Percentiles rank a stretch among this genome's conserved stretches.
phyloP scores from a whole-genome alignment of 2,797 vertebrate genomes.

The Sarcophilus harrisii region DNA sequence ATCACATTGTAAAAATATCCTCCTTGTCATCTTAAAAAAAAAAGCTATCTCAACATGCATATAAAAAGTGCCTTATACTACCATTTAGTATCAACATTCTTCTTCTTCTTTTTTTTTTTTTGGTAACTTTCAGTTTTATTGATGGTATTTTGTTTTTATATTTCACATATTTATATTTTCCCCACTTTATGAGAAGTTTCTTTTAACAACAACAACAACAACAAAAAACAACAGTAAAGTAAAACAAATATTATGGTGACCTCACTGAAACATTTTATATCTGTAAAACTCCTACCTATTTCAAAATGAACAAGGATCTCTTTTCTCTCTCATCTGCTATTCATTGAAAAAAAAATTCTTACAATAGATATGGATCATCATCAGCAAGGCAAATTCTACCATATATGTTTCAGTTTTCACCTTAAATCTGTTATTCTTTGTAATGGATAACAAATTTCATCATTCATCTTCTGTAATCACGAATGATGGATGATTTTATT shows the following conservation, averaged over 20 bases:
- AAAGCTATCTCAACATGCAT: not conserved
- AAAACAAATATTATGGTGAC: not conserved
- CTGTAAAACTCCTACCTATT: not conserved
- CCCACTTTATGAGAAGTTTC: not conserved
- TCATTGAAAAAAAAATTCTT: not conserved
- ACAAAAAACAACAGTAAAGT: not conserved
- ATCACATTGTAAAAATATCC: not conserved
- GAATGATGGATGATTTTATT: not conserved
- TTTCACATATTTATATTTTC: not conserved
- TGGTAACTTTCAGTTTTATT: not conserved
- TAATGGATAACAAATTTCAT: not conserved
- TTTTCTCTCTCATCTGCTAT: not conserved
- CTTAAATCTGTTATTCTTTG: not conserved
- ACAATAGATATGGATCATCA: not conserved
- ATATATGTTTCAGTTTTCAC: not conserved
- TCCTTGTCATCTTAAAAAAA: not conserved
- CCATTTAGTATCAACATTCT: not conserved
- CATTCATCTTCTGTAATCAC: not conserved
- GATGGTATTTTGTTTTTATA: not conserved
- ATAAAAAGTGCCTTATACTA: not conserved
- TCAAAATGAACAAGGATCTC: not conserved
- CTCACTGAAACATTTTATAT: not conserved
- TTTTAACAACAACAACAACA: not conserved
- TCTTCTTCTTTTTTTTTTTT: not conserved
- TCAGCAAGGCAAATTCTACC: not conserved